A percentile compares a stretch with the other conserved stretches of the same genome.
These are phyloP conservation scores for Xestoiulus laeticollis DNA, from an alignment of 2,888 invertebrate genomes.

Conservation along the genomic window DNA sequence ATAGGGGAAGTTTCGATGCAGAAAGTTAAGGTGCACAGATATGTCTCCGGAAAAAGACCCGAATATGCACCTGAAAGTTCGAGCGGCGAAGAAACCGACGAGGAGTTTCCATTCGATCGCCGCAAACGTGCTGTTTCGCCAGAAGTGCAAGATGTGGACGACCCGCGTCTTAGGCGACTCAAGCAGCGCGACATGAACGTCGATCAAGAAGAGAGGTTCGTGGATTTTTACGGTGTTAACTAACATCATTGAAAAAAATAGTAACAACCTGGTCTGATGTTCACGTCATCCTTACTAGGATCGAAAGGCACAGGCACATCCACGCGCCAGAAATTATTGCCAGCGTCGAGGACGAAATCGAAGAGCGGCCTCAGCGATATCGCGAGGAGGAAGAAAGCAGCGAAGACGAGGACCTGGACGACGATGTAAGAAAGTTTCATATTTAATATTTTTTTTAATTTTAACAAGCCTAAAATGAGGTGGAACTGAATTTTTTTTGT, in stretches of 20 bases:
- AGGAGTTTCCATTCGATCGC: constrained; percentile 67
- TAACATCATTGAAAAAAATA: too few relatives aligned
- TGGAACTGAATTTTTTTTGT: constrained; percentile 36
- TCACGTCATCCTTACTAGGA: constrained; percentile 53
- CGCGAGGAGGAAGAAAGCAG: constrained; percentile 66
- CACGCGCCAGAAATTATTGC: constrained; percentile 75
- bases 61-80: constrained; percentile 89
- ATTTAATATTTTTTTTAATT: too few relatives aligned
- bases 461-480: too few relatives aligned
- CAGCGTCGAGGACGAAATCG: constrained; percentile 59
- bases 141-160: constrained; percentile 69
- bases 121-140: constrained; percentile 59
- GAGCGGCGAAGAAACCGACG: constrained; percentile 88
- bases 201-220: constrained; percentile 65
- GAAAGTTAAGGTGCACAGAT: constrained; percentile 98
- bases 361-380: constrained; percentile 60
- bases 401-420: constrained; percentile 82
- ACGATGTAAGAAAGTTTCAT: constrained; percentile 68
- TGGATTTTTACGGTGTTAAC: not conserved
- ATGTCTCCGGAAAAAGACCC: constrained; percentile 97
- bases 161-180: constrained; percentile 81
- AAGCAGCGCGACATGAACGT: constrained; percentile 61
- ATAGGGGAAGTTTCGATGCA: constrained; percentile 97
- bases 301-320: constrained; percentile 67
- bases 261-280: too few relatives aligned